Percentiles rank a stretch among this genome's conserved stretches.
Conservation (phyloP, 2,113 vertebrate species). For the Pelmatolapia mariae region DNA sequence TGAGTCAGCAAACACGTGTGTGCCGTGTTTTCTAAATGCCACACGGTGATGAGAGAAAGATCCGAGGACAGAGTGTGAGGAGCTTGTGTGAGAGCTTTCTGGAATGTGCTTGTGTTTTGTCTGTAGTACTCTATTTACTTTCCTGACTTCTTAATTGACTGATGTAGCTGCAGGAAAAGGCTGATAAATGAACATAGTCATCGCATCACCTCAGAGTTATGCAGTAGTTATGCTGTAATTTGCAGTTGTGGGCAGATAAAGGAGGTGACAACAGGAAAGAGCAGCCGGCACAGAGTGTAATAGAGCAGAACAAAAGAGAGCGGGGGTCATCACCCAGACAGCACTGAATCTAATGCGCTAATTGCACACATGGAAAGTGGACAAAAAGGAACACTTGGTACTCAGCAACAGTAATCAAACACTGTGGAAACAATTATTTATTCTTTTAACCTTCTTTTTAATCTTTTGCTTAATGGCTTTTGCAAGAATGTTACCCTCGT, state of each 20-base stretch:
- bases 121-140: not conserved
- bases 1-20: not conserved
- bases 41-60: not conserved
- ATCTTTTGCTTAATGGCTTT: not conserved
- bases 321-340: not conserved
- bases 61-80: not conserved
- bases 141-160: not conserved
- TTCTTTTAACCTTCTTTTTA: not conserved
- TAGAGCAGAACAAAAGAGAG: not conserved
- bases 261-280: not conserved
- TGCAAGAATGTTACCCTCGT: not conserved
- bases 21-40: not conserved
- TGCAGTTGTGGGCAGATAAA: slow-evolving; percentile 2
- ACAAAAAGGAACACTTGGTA: not conserved
- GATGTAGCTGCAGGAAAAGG: not conserved
- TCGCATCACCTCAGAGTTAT: slow-evolving; percentile 3
- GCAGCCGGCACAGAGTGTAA: not conserved
- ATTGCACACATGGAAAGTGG: not conserved
- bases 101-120: not conserved
- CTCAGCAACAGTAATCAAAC: not conserved
- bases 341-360: not conserved
- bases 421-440: not conserved
- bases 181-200: not conserved
- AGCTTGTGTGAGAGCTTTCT: not conserved
- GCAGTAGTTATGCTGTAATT: slow-evolving; percentile 1